These are phyloP conservation scores for Thamnophis elegans DNA, from an alignment of 2,797 vertebrate genomes.

Conservation along the genomic window DNA sequence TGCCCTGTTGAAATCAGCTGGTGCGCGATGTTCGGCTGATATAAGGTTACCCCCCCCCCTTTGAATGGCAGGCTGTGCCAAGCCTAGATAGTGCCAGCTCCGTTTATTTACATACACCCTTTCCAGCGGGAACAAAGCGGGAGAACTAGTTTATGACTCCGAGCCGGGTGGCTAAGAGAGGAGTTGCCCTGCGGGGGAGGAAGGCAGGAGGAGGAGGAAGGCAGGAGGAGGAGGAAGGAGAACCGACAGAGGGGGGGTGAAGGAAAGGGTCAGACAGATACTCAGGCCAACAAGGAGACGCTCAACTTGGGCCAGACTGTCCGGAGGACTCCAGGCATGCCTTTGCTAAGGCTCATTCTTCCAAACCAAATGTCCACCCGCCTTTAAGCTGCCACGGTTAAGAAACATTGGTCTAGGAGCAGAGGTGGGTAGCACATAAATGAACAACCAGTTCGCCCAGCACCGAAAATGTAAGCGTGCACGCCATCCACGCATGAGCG, in stretches of 20 bases:
- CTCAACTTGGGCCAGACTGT: neutral
- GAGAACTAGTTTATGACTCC: neutral
- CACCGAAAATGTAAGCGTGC: no score
- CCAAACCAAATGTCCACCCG: neutral
- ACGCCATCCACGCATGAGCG: no score
- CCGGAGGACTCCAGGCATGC: neutral
- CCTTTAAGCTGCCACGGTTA: neutral
- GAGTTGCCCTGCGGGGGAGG: neutral
- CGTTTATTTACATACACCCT: neutral
- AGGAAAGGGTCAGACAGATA: no score
- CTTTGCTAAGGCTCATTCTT: neutral
- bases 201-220: neutral
- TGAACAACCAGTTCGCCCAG: no score
- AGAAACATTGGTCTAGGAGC: neutral
- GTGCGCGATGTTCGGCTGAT: slow-evolving; percentile 9
- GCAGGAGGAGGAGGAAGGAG: neutral
- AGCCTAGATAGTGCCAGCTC: neutral
- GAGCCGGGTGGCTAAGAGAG: neutral
- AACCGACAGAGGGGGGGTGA: no score
- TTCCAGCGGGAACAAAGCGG: accelerated
- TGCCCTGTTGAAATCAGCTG: slow-evolving; percentile 20
- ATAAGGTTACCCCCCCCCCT: neutral
- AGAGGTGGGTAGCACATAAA: no score
- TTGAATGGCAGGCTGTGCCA: accelerated
- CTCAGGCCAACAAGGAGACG: neutral